Conservation (phyloP, 2,888 invertebrate genomes). For the Chorisops tibialis region DNA sequence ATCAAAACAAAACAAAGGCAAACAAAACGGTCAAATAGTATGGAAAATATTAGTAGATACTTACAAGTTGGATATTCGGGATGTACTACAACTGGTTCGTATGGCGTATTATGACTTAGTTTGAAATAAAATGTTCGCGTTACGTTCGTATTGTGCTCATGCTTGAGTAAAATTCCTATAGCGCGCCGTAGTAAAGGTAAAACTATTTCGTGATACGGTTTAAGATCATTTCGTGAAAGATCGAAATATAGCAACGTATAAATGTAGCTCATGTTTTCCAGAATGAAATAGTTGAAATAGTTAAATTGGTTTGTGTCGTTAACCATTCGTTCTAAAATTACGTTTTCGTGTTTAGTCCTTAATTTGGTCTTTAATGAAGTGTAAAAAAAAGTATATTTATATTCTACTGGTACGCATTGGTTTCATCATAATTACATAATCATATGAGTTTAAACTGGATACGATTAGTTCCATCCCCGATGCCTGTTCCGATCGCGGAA, state of each 20-base stretch:
- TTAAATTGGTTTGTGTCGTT: not conserved
- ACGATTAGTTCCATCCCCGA: not conserved
- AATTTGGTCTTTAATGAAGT: no score
- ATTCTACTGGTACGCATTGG: not conserved
- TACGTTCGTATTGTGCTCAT: not conserved
- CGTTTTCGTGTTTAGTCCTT: no score
- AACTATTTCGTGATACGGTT: slow-evolving; percentile 5
- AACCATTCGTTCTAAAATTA: not conserved
- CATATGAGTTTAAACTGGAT: slow-evolving; percentile 9
- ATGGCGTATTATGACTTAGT: not conserved
- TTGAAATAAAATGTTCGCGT: not conserved
- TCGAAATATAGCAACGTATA: slow-evolving; percentile 7
- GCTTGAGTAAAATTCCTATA: slow-evolving; percentile 15
- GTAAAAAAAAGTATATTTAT: not conserved
- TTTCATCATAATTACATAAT: slow-evolving; percentile 3
- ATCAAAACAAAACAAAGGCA: no score
- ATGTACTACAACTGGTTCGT: not conserved
- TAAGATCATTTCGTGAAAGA: slow-evolving; percentile 7
- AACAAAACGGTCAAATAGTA: not conserved
- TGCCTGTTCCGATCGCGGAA: not conserved
- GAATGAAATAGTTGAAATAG: not conserved
- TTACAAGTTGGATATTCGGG: slow-evolving; percentile 14
- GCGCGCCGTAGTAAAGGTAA: slow-evolving; percentile 6
- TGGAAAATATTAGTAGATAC: not conserved
- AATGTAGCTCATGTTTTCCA: not conserved